phyloP scores from a whole-genome alignment of 2,113 vertebrate genomes.

The Erythrolamprus reginae region DNA sequence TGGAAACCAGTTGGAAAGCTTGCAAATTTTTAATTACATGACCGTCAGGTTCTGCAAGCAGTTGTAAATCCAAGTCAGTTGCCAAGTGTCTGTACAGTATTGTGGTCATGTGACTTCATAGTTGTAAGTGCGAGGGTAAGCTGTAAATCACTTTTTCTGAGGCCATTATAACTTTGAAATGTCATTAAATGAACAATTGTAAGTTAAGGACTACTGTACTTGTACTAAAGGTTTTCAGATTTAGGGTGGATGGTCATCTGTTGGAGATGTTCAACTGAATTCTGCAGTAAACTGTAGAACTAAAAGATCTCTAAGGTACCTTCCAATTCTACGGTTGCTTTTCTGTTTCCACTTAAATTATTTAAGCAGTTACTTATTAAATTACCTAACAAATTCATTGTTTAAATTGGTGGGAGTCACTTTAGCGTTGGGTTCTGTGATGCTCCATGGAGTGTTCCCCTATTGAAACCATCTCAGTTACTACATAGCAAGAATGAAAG shows the following conservation, averaged over 20 bases:
- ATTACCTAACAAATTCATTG: not conserved
- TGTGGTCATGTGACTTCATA: too few relatives aligned
- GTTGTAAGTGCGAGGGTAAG: too few relatives aligned
- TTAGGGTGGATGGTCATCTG: not conserved
- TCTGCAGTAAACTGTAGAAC: not conserved
- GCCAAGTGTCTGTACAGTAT: too few relatives aligned
- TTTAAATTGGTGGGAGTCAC: not conserved
- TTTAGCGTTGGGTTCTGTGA: not conserved
- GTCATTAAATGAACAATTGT: not conserved
- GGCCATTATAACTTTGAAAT: not conserved
- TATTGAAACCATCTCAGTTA: not conserved
- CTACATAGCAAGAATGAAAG: not conserved
- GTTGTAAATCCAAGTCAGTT: too few relatives aligned
- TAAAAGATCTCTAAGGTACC: not conserved
- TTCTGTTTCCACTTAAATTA: not conserved
- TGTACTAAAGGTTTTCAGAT: not conserved
- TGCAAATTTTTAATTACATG: too few relatives aligned
- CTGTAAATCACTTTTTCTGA: too few relatives aligned
- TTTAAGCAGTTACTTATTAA: not conserved
- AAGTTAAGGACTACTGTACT: not conserved
- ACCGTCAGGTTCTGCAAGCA: too few relatives aligned
- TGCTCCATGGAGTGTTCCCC: not conserved
- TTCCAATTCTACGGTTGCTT: not conserved
- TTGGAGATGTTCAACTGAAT: not conserved
- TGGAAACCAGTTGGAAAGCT: not conserved